phyloP scores from a whole-genome alignment of 2,113 vertebrate genomes.

The Carollia perspicillata region DNA sequence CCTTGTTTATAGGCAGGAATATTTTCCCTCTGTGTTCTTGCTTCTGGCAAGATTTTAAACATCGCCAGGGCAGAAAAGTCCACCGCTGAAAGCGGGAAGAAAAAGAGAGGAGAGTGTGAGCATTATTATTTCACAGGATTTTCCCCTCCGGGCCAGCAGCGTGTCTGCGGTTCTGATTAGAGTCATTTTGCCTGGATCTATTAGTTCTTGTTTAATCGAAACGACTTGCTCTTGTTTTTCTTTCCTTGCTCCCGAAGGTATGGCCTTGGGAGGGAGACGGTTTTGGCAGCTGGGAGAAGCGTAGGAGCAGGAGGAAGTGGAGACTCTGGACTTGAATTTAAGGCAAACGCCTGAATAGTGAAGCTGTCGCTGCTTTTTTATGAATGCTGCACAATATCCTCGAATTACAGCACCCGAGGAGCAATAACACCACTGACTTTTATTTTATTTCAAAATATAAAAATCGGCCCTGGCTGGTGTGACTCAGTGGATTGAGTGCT shows the following conservation, averaged over 20 bases:
- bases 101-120: background rate
- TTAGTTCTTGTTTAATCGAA: constrained; percentile 41
- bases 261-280: background rate
- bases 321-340: background rate
- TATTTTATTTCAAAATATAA: background rate
- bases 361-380: fast-evolving
- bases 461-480: background rate
- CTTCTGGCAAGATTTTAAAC: constrained; percentile 37
- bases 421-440: background rate
- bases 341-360: background rate
- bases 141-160: background rate
- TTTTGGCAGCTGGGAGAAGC: background rate
- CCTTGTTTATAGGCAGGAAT: constrained; percentile 30
- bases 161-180: background rate
- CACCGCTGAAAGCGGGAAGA: background rate
- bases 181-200: constrained; percentile 11
- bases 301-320: background rate
- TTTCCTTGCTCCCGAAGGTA: constrained; percentile 6
- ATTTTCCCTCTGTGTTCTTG: background rate
- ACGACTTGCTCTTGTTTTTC: constrained; percentile 13
- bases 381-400: background rate
- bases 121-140: background rate
- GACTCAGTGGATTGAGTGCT: too few species aligned
- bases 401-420: background rate
- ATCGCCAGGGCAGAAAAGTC: background rate